Conservation (phyloP, 2,888 invertebrate species). For the Galeruca laticollis region DNA sequence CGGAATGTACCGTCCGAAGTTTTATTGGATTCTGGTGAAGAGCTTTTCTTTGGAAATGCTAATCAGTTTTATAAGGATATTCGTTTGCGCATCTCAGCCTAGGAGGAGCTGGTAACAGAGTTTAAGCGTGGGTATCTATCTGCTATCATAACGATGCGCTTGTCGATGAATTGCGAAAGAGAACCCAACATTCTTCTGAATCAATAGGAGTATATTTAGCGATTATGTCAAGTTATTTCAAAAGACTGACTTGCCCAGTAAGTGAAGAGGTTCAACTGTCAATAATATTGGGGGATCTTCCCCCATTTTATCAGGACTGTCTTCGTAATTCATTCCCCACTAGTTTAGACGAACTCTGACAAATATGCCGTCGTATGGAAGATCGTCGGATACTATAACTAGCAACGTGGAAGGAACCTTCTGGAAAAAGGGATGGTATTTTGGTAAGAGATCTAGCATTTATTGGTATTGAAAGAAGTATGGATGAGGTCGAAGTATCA, state of each 20-base stretch:
- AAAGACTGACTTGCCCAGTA: background rate
- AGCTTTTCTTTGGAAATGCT: background rate
- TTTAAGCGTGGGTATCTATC: background rate
- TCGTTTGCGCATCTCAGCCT: background rate
- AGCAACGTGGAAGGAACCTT: background rate
- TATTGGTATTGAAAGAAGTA: background rate
- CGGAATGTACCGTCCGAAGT: background rate
- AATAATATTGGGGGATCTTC: background rate
- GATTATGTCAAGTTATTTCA: constrained; percentile 1
- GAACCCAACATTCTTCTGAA: too few species aligned
- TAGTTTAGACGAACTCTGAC: background rate
- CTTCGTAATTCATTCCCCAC: too few species aligned
- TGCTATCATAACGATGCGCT: background rate
- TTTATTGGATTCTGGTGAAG: constrained; percentile 1
- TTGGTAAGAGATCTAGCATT: background rate
- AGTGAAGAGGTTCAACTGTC: background rate
- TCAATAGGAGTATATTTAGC: too few species aligned
- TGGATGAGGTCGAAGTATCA: too few species aligned
- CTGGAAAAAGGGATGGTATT: background rate
- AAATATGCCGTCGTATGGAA: too few species aligned
- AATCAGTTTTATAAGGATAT: constrained; percentile 9
- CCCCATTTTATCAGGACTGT: background rate
- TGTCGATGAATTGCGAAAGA: too few species aligned
- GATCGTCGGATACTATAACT: background rate
- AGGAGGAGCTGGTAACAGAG: background rate